A percentile compares a stretch with the other conserved stretches of the same genome.
phyloP scores from a whole-genome alignment of 2,113 vertebrate genomes.

The Colistium nudipinnis region DNA sequence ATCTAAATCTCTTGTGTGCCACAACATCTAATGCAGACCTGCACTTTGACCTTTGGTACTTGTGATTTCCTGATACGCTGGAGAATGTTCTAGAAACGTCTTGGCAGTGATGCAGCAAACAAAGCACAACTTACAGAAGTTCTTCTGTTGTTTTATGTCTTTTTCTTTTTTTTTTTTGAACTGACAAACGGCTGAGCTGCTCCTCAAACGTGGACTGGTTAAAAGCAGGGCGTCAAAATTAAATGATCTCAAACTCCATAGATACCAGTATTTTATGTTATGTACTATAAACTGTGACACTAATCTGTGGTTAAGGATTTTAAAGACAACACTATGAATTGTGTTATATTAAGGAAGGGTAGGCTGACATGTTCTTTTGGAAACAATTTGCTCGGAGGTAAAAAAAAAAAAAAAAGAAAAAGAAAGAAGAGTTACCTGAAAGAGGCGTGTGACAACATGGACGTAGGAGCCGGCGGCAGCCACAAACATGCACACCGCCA shows the following conservation, averaged over 20 bases:
- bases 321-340: background rate
- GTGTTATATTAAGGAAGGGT: too few species aligned
- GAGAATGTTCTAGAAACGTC: background rate
- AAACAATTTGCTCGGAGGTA: too few species aligned
- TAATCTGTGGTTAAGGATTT: background rate
- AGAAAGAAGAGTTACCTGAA: conserved; percentile 92
- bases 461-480: conserved; percentile 89
- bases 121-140: background rate
- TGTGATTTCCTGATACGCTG: background rate
- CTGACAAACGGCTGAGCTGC: too few species aligned
- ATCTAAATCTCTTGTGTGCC: too few species aligned
- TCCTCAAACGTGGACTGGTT: background rate
- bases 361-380: too few species aligned
- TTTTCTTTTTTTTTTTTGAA: background rate
- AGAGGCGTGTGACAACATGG: conserved; percentile 87
- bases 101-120: background rate
- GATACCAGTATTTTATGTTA: too few species aligned
- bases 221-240: too few species aligned
- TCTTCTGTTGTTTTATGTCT: background rate
- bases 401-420: too few species aligned
- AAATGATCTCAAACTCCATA: too few species aligned
- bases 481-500: conserved; percentile 92
- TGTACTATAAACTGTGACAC: too few species aligned
- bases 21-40: too few species aligned
- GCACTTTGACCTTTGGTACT: background rate